Conservation (phyloP, 2,113 vertebrate genomes). For the Chunga burmeisteri region DNA sequence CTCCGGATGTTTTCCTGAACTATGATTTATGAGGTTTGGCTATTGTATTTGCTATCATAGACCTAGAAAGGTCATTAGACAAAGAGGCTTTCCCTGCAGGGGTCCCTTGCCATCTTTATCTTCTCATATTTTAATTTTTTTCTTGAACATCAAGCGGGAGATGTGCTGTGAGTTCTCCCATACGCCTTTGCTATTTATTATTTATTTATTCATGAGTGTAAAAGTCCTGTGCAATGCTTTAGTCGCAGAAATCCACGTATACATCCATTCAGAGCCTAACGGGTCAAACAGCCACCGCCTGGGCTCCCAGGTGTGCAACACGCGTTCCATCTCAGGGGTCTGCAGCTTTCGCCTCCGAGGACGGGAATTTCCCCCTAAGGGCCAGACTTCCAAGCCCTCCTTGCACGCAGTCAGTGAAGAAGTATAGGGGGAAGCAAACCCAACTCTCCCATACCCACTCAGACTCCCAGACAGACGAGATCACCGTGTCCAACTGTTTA, state of each 20-base stretch:
- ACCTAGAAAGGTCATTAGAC: slow-evolving; percentile 75
- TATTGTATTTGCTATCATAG: slow-evolving; percentile 75
- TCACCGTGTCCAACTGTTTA: fast-evolving
- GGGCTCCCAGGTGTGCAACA: background rate
- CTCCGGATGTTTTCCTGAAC: slow-evolving; percentile 66
- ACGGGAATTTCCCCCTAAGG: background rate
- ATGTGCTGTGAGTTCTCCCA: background rate
- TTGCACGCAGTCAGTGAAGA: fast-evolving
- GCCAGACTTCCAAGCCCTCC: background rate
- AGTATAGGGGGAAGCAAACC: background rate
- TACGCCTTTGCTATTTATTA: background rate
- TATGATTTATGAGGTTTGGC: slow-evolving; percentile 81
- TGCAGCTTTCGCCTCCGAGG: background rate
- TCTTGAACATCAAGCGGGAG: background rate
- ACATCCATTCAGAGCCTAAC: background rate
- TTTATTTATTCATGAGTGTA: background rate
- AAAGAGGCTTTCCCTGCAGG: slow-evolving; percentile 69
- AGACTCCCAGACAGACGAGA: background rate
- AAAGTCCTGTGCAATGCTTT: background rate
- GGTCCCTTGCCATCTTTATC: slow-evolving; percentile 54
- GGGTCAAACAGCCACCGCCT: fast-evolving
- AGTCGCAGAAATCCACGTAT: background rate
- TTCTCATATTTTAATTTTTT: slow-evolving; percentile 73
- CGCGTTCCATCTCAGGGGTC: fast-evolving
- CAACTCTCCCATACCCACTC: background rate